phyloP scores from a whole-genome alignment of 2,113 vertebrate species.

The Bos javanicus region DNA sequence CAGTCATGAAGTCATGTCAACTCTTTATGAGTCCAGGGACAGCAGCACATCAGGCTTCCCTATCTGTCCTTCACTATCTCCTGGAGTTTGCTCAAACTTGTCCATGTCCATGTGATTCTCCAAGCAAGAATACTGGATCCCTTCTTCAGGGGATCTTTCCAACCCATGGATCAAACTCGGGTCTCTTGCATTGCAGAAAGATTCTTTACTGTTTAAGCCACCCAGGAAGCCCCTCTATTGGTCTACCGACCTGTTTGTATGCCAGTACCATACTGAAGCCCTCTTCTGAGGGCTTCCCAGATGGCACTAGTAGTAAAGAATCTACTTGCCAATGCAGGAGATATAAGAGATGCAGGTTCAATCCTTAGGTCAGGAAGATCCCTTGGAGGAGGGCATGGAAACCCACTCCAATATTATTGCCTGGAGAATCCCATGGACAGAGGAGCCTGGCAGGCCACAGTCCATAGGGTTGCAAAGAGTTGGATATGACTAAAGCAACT shows the following conservation, averaged over 20 bases:
- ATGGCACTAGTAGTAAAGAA: neutral
- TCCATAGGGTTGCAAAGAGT: neutral
- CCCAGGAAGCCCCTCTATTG: neutral
- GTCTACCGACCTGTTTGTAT: neutral
- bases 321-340: neutral
- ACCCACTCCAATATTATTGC: neutral
- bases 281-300: neutral
- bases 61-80: neutral
- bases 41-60: neutral
- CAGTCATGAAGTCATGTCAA: neutral
- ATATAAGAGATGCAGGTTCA: neutral
- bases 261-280: neutral
- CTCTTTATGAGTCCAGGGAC: neutral
- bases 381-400: neutral
- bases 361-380: neutral
- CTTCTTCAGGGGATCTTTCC: neutral
- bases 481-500: neutral
- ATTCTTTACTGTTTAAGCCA: neutral
- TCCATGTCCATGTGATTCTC: neutral
- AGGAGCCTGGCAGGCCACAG: neutral
- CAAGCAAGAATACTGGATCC: neutral
- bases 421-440: neutral
- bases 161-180: neutral
- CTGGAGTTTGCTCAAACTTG: neutral
- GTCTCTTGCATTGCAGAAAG: neutral